Evolutionary conservation across 1,140 invertebrate genomes (phyloP).

Genomic region (Agrilus planipennis): DNA sequence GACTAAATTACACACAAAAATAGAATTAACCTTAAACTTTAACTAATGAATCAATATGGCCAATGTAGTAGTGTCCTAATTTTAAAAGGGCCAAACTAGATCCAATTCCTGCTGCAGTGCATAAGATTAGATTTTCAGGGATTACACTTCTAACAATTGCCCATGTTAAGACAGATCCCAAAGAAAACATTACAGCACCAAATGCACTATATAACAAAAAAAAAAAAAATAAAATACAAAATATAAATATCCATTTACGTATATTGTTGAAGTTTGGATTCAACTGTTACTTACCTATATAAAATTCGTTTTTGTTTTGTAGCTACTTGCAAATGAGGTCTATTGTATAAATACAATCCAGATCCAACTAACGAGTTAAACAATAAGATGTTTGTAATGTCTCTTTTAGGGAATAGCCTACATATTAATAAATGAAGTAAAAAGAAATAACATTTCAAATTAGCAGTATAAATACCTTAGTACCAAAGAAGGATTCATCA

Average conservation of each 20-base stretch:
- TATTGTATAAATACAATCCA: constrained; percentile 49
- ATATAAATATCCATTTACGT: constrained; percentile 4
- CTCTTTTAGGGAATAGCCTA: constrained; percentile 45
- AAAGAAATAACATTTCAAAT: neutral
- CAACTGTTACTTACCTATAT: constrained; percentile 38
- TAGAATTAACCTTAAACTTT: too few relatives aligned
- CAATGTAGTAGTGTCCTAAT: constrained; percentile 45
- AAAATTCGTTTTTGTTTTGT: constrained; percentile 33
- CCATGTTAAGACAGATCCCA: constrained; percentile 61
- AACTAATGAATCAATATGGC: constrained; percentile 27
- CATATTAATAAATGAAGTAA: constrained; percentile 19
- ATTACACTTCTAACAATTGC: constrained; percentile 54
- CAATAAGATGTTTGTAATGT: constrained; percentile 47
- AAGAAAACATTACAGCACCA: constrained; percentile 52
- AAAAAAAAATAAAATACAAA: neutral
- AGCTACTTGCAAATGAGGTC: constrained; percentile 42
- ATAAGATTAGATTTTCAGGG: constrained; percentile 46
- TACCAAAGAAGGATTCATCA: constrained; percentile 52
- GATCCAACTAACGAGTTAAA: constrained; percentile 44
- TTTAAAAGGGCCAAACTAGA: constrained; percentile 46
- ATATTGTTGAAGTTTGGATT: constrained; percentile 2
- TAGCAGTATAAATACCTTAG: constrained; percentile 39
- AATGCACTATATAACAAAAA: constrained; percentile 39
- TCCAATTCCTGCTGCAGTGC: constrained; percentile 47
- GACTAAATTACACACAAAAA: constrained; percentile 9